A percentile compares a stretch with the other conserved stretches of the same genome.
Evolutionary conservation across 35 echinoderm and acorn worm genomes (phyloP).

Genomic region (Patiria miniata): DNA sequence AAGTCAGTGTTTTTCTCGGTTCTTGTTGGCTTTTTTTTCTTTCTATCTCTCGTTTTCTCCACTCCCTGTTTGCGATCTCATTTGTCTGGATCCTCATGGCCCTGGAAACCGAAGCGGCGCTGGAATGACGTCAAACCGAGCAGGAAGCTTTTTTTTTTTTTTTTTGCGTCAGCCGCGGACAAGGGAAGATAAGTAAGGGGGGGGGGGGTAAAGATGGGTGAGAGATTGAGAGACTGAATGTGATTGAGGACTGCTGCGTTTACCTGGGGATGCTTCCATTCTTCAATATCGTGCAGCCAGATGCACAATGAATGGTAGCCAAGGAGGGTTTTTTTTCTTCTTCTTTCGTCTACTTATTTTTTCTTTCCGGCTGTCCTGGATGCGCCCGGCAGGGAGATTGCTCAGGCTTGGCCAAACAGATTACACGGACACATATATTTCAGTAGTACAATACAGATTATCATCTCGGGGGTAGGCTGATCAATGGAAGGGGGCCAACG

Average conservation of each 20-base stretch:
- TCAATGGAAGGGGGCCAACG: too few relatives aligned
- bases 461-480: background rate
- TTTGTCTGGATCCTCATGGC: conserved; percentile 4
- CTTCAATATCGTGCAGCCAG: background rate
- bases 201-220: background rate
- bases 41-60: background rate
- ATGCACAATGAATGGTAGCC: background rate
- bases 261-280: conserved; percentile 7
- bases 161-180: background rate
- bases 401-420: background rate
- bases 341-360: too few relatives aligned
- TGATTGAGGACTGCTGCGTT: background rate
- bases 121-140: conserved; percentile 7
- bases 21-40: background rate
- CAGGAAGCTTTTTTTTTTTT: background rate
- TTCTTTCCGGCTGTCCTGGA: conserved; percentile 10
- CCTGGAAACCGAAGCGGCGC: conserved; percentile 4
- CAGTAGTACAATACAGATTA: background rate
- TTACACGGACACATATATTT: background rate
- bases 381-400: background rate
- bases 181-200: background rate
- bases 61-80: conserved; percentile 7
- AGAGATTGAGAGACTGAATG: background rate
- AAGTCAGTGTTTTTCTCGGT: too few relatives aligned
- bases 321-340: background rate